Conservation (phyloP, 2,888 invertebrate genomes). For the Tanypteryx hageni region DNA sequence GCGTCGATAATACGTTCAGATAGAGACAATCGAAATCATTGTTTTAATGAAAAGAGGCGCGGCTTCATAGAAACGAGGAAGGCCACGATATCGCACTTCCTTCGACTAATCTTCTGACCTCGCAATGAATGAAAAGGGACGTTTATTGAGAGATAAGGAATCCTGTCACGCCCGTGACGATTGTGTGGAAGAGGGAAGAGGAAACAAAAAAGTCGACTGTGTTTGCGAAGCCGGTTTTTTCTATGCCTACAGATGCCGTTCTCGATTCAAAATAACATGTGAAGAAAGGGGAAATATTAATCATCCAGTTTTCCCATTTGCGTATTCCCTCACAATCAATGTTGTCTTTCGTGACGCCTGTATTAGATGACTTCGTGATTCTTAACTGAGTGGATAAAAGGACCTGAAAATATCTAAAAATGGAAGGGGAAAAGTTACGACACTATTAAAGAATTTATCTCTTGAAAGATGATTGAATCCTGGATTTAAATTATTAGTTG, state of each 20-base stretch:
- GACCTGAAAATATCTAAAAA: no score
- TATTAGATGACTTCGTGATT: no score
- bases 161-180: background rate
- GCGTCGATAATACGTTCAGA: background rate
- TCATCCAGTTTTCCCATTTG: no score
- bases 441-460: no score
- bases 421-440: no score
- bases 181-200: background rate
- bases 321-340: no score
- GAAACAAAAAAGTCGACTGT: background rate
- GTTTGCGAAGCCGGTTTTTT: background rate
- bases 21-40: background rate
- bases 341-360: no score
- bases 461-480: no score
- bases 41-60: background rate
- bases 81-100: background rate
- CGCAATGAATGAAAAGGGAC: background rate
- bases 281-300: background rate
- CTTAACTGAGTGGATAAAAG: no score
- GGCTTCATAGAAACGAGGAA: background rate
- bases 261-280: background rate
- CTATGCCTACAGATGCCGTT: background rate
- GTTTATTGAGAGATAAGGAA: conserved; percentile 4
- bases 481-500: no score
- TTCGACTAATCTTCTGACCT: background rate